Conservation (phyloP, 2,113 vertebrate species). For the Vicugna pacos region DNA sequence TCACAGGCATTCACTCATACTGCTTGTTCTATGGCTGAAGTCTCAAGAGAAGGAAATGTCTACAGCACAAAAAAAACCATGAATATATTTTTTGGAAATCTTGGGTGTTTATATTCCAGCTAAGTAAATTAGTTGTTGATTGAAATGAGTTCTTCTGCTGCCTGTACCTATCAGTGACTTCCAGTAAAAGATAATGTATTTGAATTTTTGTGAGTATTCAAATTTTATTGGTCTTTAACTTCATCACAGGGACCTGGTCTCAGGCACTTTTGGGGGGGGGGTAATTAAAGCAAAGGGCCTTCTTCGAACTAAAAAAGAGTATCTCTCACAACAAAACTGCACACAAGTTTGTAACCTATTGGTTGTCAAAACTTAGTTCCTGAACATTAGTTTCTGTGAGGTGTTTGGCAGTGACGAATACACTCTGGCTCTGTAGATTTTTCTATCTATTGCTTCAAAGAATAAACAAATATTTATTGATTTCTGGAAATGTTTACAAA, state of each 20-base stretch:
- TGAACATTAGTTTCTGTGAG: neutral
- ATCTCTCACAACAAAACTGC: neutral
- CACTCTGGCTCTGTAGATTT: neutral
- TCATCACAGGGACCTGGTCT: neutral
- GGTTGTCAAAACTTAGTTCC: neutral
- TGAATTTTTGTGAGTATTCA: constrained; percentile 2
- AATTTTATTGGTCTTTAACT: constrained; percentile 31
- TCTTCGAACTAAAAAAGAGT: neutral
- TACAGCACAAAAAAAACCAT: neutral
- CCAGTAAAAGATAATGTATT: neutral
- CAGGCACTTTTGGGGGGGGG: neutral
- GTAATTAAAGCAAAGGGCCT: constrained; percentile 11
- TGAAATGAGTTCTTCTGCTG: neutral
- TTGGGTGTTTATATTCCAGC: neutral
- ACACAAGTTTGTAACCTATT: neutral
- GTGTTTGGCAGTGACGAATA: constrained; percentile 2
- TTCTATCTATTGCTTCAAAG: constrained; percentile 26
- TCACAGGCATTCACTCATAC: neutral
- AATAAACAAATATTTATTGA: constrained; percentile 25
- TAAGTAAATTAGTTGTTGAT: constrained; percentile 33
- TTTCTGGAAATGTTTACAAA: constrained; percentile 21
- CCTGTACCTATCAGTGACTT: neutral
- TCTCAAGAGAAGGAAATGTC: neutral
- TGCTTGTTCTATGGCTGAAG: neutral
- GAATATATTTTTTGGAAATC: neutral